These are phyloP conservation scores for Malurus splendens DNA, from an alignment of 2,797 vertebrate genomes.

Conservation along the genomic window DNA sequence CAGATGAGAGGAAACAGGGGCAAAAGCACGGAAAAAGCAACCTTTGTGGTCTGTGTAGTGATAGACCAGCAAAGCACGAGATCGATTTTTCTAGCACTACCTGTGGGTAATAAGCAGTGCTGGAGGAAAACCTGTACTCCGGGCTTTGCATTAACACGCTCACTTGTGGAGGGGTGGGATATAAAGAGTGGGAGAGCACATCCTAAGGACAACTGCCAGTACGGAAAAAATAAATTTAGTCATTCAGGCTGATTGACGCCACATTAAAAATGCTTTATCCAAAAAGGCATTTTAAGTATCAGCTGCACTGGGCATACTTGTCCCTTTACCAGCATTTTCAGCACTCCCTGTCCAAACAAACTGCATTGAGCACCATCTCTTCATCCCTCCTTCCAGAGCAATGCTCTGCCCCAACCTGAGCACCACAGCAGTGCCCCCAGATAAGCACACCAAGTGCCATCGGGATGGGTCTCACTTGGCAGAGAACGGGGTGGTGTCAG, in stretches of 20 bases:
- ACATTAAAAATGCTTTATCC: background rate
- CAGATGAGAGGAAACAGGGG: background rate
- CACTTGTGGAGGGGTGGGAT: rapidly evolving
- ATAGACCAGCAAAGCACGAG: background rate
- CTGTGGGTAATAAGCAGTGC: background rate
- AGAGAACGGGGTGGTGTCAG: background rate
- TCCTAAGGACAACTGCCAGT: background rate
- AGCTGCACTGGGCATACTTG: background rate
- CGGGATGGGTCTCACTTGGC: background rate
- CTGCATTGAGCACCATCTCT: background rate
- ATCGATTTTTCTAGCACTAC: background rate
- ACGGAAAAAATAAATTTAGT: background rate
- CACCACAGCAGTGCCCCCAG: background rate
- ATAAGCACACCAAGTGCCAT: background rate
- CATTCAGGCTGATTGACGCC: background rate
- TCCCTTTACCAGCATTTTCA: background rate
- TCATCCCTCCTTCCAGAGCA: background rate
- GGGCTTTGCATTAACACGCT: background rate
- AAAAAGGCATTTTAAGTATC: background rate
- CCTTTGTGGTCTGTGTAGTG: background rate
- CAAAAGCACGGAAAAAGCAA: background rate
- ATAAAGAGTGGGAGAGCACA: background rate
- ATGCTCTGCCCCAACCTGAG: background rate
- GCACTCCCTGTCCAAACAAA: background rate
- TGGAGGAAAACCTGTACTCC: background rate